These are phyloP conservation scores for Australoheros facetus DNA, from an alignment of 2,797 vertebrate genomes.

Conservation along the genomic window DNA sequence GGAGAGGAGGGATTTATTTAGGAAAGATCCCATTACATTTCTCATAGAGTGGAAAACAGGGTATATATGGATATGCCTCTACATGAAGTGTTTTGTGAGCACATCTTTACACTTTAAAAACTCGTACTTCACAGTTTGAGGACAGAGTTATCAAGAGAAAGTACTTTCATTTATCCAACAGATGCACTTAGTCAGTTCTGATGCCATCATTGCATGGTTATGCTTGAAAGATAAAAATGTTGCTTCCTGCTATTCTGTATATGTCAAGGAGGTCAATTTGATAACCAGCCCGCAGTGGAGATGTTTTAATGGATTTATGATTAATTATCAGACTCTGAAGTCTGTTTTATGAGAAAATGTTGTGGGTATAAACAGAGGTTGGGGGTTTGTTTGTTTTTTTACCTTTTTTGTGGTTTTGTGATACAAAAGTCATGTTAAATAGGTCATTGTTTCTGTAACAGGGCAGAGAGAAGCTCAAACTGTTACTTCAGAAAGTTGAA, in stretches of 20 bases:
- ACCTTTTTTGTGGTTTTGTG: not conserved
- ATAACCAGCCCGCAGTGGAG: not conserved
- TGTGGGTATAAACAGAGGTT: not conserved
- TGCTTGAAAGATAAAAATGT: not conserved
- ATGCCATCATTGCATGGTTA: slow-evolving; percentile 13
- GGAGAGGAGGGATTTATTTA: slow-evolving; percentile 8
- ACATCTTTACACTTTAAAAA: slow-evolving; percentile 11
- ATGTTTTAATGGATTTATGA: not conserved
- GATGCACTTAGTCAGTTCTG: slow-evolving; percentile 11
- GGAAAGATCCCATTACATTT: slow-evolving; percentile 18
- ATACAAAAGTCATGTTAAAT: not conserved
- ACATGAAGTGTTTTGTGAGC: slow-evolving; percentile 12
- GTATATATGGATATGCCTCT: not conserved
- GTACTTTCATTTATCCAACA: slow-evolving; percentile 7
- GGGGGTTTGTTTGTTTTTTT: not conserved
- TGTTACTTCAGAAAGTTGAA: slow-evolving; percentile 2
- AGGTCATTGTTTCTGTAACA: not conserved
- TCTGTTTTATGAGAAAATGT: not conserved
- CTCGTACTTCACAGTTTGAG: not conserved
- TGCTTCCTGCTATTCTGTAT: not conserved
- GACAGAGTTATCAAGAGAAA: slow-evolving; percentile 1
- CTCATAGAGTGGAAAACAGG: slow-evolving; percentile 1
- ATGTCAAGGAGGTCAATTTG: slow-evolving; percentile 12
- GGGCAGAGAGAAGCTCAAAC: not conserved
- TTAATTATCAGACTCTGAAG: not conserved